Percentiles rank a stretch among this genome's conserved stretches.
Evolutionary conservation across 2,797 vertebrate species (phyloP).

Genomic region (Limnodromus scolopaceus): DNA sequence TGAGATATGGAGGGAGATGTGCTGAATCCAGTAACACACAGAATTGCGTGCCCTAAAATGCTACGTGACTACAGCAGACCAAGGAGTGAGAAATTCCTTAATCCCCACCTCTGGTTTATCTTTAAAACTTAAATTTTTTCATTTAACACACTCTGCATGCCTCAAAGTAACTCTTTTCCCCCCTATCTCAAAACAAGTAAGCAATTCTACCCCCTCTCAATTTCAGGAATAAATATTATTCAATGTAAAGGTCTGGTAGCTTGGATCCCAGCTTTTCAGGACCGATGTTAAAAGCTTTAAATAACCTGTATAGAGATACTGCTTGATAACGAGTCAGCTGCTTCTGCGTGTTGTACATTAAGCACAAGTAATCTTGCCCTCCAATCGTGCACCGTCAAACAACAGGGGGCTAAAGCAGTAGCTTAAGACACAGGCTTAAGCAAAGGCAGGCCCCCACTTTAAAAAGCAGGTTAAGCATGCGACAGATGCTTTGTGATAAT

Average conservation of each 20-base stretch:
- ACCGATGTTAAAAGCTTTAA: not conserved
- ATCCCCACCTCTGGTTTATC: not conserved
- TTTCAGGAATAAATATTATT: not conserved
- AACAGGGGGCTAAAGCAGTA: constrained; percentile 4
- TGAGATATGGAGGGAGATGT: not conserved
- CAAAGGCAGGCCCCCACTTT: not conserved
- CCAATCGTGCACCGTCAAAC: not conserved
- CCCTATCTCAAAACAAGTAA: not conserved
- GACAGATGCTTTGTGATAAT: constrained; percentile 35
- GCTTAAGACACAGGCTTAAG: constrained; percentile 29
- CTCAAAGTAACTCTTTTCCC: not conserved
- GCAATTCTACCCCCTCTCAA: not conserved
- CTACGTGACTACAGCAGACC: not conserved
- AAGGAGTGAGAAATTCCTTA: not conserved
- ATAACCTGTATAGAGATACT: not conserved
- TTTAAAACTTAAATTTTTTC: not conserved
- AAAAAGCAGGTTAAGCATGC: constrained; percentile 34
- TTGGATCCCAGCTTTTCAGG: not conserved
- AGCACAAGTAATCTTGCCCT: not conserved
- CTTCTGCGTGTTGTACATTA: not conserved
- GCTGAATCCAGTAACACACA: not conserved
- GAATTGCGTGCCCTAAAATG: not conserved
- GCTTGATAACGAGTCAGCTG: not conserved
- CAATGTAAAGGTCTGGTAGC: not conserved
- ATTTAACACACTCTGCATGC: not conserved